Conservation (phyloP, 1,140 invertebrate genomes). For the Alviniconcha marisindica region DNA sequence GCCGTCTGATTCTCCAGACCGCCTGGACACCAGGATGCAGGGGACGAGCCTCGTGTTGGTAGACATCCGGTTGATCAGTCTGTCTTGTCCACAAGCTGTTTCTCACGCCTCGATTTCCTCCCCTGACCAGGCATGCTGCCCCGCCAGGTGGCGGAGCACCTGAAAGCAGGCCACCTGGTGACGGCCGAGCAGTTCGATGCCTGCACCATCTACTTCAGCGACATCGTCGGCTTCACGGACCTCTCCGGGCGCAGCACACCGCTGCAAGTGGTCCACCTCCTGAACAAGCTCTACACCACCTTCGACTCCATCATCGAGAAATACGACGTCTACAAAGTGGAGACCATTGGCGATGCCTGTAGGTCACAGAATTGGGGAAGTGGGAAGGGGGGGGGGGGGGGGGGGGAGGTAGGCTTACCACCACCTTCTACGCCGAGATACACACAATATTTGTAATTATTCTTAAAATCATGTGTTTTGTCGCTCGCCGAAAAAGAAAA, state of each 20-base stretch:
- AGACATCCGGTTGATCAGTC: no score
- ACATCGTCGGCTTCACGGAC: conserved; percentile 91
- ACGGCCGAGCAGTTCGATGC: conserved; percentile 91
- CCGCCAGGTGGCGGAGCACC: conserved; percentile 79
- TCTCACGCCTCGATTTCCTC: no score
- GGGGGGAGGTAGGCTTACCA: no score
- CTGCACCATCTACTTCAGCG: conserved; percentile 93
- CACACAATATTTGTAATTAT: no score
- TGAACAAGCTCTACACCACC: conserved; percentile 83
- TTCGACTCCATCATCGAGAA: conserved; percentile 70
- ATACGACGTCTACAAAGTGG: conserved; percentile 17
- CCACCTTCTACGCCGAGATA: no score
- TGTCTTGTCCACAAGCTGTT: no score
- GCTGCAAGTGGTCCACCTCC: conserved; percentile 63
- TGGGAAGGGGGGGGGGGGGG: not conserved
- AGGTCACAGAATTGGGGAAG: not conserved
- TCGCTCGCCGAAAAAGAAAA: no score
- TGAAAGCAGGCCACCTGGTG: conserved; percentile 91
- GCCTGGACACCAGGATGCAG: no score
- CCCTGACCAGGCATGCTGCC: conserved; percentile 57
- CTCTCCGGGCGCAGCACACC: conserved; percentile 64
- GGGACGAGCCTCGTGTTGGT: no score
- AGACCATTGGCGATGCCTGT: conserved; percentile 32
- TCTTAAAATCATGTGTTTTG: no score
- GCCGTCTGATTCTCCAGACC: no score